These are phyloP conservation scores for Caiman crocodilus DNA, from an alignment of 2,797 vertebrate genomes.

Conservation along the genomic window DNA sequence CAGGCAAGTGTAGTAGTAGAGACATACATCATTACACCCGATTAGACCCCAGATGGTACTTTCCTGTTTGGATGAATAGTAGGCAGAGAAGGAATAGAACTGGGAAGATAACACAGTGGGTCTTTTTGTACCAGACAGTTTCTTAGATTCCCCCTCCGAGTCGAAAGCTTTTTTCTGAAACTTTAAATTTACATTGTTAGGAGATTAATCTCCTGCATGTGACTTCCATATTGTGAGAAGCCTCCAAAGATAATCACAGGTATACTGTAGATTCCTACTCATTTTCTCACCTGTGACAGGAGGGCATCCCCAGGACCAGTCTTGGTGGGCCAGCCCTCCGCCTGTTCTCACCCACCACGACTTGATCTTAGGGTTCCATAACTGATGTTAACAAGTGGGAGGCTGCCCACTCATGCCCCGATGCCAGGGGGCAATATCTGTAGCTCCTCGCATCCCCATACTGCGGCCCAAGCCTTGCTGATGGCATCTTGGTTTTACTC, in stretches of 20 bases:
- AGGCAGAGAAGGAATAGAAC: slow-evolving; percentile 27
- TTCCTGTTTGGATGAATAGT: slow-evolving; percentile 45
- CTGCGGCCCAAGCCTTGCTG: too few relatives aligned
- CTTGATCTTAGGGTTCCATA: too few relatives aligned
- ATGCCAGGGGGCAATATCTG: too few relatives aligned
- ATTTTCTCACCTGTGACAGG: too few relatives aligned
- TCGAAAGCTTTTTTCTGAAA: slow-evolving; percentile 68
- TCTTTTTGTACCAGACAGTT: background rate
- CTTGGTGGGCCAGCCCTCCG: too few relatives aligned
- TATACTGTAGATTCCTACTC: slow-evolving; percentile 71
- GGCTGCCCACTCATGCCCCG: too few relatives aligned
- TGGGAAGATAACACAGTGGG: slow-evolving; percentile 62
- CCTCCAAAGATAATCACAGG: slow-evolving; percentile 70
- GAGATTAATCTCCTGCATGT: slow-evolving; percentile 72
- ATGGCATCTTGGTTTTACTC: too few relatives aligned
- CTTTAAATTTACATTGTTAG: slow-evolving; percentile 49
- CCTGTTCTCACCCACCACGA: too few relatives aligned
- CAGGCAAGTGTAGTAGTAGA: rapidly evolving
- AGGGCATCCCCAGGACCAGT: too few relatives aligned
- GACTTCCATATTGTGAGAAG: slow-evolving; percentile 74
- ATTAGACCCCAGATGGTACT: slow-evolving; percentile 2
- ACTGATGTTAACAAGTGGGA: too few relatives aligned
- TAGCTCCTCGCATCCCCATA: too few relatives aligned
- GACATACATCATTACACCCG: background rate
- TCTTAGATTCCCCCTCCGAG: slow-evolving; percentile 60